Base-by-base conservation (phyloP, 2,113 vertebrate species). In the Lipophrys pholis region DNA sequence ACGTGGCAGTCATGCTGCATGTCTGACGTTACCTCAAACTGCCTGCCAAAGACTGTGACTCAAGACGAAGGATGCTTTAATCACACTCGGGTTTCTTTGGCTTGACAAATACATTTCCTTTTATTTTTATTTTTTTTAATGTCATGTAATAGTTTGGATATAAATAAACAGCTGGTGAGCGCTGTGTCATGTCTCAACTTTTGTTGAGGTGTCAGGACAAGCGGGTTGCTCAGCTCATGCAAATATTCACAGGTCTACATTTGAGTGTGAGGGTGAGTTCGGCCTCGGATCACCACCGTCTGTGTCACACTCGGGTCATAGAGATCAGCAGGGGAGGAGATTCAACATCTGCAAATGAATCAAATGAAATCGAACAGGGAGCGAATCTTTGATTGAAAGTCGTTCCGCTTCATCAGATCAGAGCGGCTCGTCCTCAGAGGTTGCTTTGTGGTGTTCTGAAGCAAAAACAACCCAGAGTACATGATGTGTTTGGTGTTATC, bases 241-340 rank as follows among this genome's bases (percentile, higher is more conserved):
- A 81, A 16, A n/a, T n/a, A n/a, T n/a, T n/a, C n/a, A n/a, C n/a
- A n/a, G n/a, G n/a, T n/a, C n/a, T n/a, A n/a, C n/a, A n/a, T n/a
- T n/a, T n/a, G n/a, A n/a, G n/a, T 59, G 21, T 30, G 21, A 30
- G 21, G 21, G 21, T 4, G 21, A 30, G 21, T 54, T n/a, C n/a
- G n/a, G n/a, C n/a, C n/a, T n/a, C n/a, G n/a, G n/a, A n/a, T n/a
- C n/a, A n/a, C n/a, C n/a, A n/a, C n/a, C n/a, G n/a, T n/a, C n/a
- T n/a, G n/a, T 81, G 69, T 59, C 48, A 60, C 57, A 74, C 63
- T 75, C 63, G 55, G 77, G 81, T 81, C 83, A 86, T 3, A 8
- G 58, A 83, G 86, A 89, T 89, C 88, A 82, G 70, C 6, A 45
- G 62, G 17, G 65, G 58, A 58, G 69, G 64, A 43, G 78, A 46